These are phyloP conservation scores for Meteorus colon DNA, from an alignment of 2,888 invertebrate genomes.

Conservation along the genomic window DNA sequence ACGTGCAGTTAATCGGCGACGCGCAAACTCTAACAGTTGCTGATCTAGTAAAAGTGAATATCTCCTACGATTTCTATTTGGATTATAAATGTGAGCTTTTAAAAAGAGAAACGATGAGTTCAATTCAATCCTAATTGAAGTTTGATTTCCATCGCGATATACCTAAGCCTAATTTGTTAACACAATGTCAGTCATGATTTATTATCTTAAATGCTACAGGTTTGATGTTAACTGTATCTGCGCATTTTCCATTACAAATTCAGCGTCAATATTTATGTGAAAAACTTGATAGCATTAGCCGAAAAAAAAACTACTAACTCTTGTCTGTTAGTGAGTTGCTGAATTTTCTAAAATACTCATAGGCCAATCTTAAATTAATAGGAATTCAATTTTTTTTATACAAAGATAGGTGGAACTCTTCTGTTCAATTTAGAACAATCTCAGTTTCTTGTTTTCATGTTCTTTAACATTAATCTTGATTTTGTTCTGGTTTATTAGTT, in stretches of 20 bases:
- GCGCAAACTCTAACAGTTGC: not conserved
- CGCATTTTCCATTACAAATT: not conserved
- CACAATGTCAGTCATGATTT: not conserved
- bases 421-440: not conserved
- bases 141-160: slow-evolving; percentile 14
- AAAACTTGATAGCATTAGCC: not conserved
- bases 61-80: not conserved
- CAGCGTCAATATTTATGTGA: not conserved
- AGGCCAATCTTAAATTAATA: slow-evolving; percentile 7
- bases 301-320: not conserved
- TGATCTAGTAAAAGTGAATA: slow-evolving; percentile 1
- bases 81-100: not conserved
- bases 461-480: not conserved
- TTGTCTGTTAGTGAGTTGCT: not conserved
- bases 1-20: slow-evolving; percentile 13
- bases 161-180: not conserved
- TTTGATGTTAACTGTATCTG: not conserved
- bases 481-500: not conserved
- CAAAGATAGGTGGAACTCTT: not conserved
- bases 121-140: slow-evolving; percentile 18
- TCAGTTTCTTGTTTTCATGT: not conserved
- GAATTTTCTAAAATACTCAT: not conserved
- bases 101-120: slow-evolving; percentile 37
- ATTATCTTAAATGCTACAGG: not conserved
- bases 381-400: not conserved